These are phyloP conservation scores for Miopithecus talapoin DNA, from an alignment of 2,797 vertebrate species.

Conservation along the genomic window DNA sequence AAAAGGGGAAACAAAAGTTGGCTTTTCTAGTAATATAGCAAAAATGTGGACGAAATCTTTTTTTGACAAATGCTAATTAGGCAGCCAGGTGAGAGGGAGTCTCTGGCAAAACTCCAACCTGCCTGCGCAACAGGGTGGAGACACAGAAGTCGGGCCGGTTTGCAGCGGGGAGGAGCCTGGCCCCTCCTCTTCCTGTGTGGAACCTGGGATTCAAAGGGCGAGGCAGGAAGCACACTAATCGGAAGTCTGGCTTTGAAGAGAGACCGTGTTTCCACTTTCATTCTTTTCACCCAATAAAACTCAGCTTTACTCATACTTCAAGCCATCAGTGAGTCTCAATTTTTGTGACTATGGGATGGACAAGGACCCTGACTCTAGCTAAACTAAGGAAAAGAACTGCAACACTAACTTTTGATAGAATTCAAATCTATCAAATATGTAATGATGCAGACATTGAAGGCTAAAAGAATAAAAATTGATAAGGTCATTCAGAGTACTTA, in stretches of 20 bases:
- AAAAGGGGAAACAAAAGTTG: not conserved
- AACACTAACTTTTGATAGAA: not conserved
- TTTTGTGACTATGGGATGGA: not conserved
- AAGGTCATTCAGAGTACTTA: not conserved
- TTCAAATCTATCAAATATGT: not conserved
- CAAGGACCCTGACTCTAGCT: not conserved
- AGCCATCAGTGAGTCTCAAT: not conserved
- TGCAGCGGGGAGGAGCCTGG: not conserved
- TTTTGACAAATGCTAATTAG: not conserved
- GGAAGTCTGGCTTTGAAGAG: not conserved
- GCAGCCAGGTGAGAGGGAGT: not conserved
- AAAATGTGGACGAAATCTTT: not conserved
- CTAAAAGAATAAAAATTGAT: not conserved
- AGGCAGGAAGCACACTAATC: not conserved
- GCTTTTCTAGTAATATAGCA: not conserved
- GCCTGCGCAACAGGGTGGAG: accelerated
- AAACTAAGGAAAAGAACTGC: not conserved
- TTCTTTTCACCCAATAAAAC: not conserved
- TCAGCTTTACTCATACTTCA: not conserved
- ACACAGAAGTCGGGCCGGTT: accelerated
- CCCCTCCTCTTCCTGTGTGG: not conserved
- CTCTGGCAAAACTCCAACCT: not conserved
- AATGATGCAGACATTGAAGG: not conserved
- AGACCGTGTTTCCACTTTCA: not conserved
- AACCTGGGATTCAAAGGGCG: not conserved